Evolutionary conservation across 2,113 vertebrate genomes (phyloP).

Genomic region (Acrocephalus kingi): DNA sequence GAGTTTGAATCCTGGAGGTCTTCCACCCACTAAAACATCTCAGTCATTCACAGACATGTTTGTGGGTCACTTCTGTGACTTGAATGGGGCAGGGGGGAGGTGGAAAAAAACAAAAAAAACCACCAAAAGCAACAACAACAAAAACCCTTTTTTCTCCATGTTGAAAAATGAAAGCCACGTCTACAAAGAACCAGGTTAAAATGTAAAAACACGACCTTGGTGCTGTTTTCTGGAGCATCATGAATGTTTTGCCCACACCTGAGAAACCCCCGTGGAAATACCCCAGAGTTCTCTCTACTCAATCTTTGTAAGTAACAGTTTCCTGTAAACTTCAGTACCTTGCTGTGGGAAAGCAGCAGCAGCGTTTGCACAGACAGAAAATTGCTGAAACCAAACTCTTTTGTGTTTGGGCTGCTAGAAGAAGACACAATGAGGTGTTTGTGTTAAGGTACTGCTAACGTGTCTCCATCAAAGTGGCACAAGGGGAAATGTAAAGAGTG

Average conservation of each 20-base stretch:
- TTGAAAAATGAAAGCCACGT: background rate
- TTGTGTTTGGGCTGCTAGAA: background rate
- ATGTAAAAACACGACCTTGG: background rate
- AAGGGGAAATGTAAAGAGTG: background rate
- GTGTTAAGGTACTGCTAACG: background rate
- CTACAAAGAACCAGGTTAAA: background rate
- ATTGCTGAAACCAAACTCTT: background rate
- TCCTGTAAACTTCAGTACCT: background rate
- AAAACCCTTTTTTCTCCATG: background rate
- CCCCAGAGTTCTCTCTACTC: background rate
- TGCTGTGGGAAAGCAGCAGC: background rate
- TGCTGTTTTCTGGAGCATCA: background rate
- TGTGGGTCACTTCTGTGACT: background rate
- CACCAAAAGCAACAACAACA: background rate
- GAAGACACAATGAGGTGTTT: fast-evolving
- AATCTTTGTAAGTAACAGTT: background rate
- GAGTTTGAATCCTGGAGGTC: background rate
- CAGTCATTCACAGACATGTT: background rate
- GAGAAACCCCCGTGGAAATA: background rate
- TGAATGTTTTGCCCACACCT: background rate
- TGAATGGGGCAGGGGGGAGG: fast-evolving
- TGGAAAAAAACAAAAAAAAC: background rate
- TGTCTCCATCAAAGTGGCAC: background rate
- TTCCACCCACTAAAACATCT: background rate
- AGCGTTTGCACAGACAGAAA: background rate